Evolutionary conservation across 2,888 invertebrate genomes (phyloP).

Genomic region (Crossocerus cetratus): DNA sequence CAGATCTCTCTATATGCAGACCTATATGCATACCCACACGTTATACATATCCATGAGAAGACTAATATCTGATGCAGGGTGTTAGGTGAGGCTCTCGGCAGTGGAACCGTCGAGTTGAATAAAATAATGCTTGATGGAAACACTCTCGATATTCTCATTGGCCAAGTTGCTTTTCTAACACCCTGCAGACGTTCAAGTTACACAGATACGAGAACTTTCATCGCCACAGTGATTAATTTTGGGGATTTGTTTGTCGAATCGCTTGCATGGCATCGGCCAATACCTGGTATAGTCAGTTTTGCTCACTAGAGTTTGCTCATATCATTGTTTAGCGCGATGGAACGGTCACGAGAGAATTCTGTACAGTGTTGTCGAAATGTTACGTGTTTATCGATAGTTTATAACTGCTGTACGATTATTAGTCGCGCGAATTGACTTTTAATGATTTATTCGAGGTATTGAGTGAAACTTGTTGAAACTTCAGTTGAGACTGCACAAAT

Average conservation of each 20-base stretch:
- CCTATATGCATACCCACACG: slow-evolving; percentile 33
- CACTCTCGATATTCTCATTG: too few relatives aligned
- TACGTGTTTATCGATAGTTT: slow-evolving; percentile 2
- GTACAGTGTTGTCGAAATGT: neutral
- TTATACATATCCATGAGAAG: slow-evolving; percentile 56
- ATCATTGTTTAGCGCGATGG: slow-evolving; percentile 27
- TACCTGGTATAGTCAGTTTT: slow-evolving; percentile 28
- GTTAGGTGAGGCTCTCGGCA: too few relatives aligned
- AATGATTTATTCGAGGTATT: neutral
- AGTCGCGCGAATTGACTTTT: neutral
- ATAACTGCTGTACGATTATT: neutral
- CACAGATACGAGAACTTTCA: slow-evolving; percentile 43
- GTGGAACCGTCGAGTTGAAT: too few relatives aligned
- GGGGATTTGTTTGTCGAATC: slow-evolving; percentile 32
- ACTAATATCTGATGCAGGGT: slow-evolving; percentile 39
- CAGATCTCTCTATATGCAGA: slow-evolving; percentile 31
- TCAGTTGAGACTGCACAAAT: too few relatives aligned
- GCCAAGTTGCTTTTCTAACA: too few relatives aligned
- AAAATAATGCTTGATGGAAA: too few relatives aligned
- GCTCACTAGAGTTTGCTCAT: slow-evolving; percentile 36
- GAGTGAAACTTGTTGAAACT: too few relatives aligned
- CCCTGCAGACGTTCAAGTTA: slow-evolving; percentile 46
- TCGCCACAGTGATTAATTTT: slow-evolving; percentile 46
- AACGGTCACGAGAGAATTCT: slow-evolving; percentile 14
- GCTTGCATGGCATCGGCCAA: slow-evolving; percentile 36